Evolutionary conservation across 2,113 vertebrate genomes (phyloP), one percentile per base, ranked within the genome.

Genomic region (Leptodactylus fuscus): DNA sequence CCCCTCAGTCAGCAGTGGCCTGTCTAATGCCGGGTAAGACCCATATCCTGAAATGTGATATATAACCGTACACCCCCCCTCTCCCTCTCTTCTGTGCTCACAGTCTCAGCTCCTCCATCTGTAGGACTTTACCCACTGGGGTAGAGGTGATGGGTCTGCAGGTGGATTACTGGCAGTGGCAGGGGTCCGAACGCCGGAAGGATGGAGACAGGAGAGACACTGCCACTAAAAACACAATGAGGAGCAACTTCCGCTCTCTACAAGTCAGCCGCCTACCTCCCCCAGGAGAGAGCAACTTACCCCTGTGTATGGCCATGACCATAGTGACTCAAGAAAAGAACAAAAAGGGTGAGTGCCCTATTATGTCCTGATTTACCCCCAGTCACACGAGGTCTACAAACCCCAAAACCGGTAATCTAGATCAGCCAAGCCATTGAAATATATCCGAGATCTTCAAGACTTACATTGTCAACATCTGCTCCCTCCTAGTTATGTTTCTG

Each of bases 321-420:
- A 96, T 98, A 8, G 97, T 98, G 90, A 97, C 95, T 89, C 97
- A 97, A 93, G 97, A 98, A 92, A 98, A 98, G 87, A 97, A 98
- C 88, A 96, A 96, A 89, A 96, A 96, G 91, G 95, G 95, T 95
- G 88, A 91, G 58, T 5, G 73, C 71, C 1, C 12, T 2, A 51
- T 20, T 51, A 20, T n/a, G n/a, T n/a, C n/a, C n/a, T n/a, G n/a
- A n/a, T n/a, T n/a, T n/a, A 20, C 46, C 46, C 46, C 46, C 46
- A 49, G 46, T 20, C 2, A 4, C 18, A 51, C 7, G 13, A 12
- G 46, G 46, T 10, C 46, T 12, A 48, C 46, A 12, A 12, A 48
- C 9, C 46, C 13, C 11, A 8, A 11, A 2, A 48, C 46, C 11
- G 2, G 13, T 48, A 48, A 12, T 41, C n/a, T n/a, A n/a, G n/a